These are phyloP conservation scores for Paraplagusia blochii DNA, from an alignment of 2,113 vertebrate genomes.

Conservation along the genomic window DNA sequence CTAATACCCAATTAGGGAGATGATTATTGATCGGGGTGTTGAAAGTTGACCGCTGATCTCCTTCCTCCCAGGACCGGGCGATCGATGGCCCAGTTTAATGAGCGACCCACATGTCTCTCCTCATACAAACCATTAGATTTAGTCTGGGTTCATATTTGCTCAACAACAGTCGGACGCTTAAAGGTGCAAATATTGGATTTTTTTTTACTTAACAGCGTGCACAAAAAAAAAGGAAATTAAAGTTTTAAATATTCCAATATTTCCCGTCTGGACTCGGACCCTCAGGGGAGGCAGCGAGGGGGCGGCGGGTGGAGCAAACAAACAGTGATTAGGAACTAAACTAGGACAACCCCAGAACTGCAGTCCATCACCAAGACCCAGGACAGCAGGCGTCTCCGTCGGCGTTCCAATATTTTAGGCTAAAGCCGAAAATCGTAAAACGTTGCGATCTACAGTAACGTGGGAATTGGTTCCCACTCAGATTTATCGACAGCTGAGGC, in stretches of 20 bases:
- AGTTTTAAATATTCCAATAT: too few species aligned
- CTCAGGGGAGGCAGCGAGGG: slow-evolving; percentile 31
- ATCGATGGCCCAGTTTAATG: slow-evolving; percentile 69
- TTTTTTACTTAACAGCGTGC: neutral
- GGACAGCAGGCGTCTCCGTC: slow-evolving; percentile 27
- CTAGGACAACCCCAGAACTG: slow-evolving; percentile 8
- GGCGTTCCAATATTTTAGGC: too few species aligned
- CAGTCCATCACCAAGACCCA: too few species aligned
- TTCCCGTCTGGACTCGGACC: slow-evolving; percentile 14
- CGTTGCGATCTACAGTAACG: neutral
- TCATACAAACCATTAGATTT: slow-evolving; percentile 59
- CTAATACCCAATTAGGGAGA: slow-evolving; percentile 77
- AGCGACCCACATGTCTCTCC: slow-evolving; percentile 56
- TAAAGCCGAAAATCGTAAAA: too few species aligned
- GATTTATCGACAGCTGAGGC: too few species aligned
- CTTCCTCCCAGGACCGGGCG: slow-evolving; percentile 53
- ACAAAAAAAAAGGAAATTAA: neutral
- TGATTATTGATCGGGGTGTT: slow-evolving; percentile 75
- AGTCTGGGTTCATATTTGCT: slow-evolving; percentile 52
- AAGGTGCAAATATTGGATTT: neutral
- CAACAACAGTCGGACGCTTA: slow-evolving; percentile 15
- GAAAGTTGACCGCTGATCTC: slow-evolving; percentile 75
- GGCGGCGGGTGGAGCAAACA: slow-evolving; percentile 44
- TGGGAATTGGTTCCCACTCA: too few species aligned
- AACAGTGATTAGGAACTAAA: slow-evolving; percentile 60